Percentiles rank a stretch among this genome's conserved stretches.
Evolutionary conservation across 2,113 vertebrate species (phyloP).

Genomic region (Otocyon megalotis): DNA sequence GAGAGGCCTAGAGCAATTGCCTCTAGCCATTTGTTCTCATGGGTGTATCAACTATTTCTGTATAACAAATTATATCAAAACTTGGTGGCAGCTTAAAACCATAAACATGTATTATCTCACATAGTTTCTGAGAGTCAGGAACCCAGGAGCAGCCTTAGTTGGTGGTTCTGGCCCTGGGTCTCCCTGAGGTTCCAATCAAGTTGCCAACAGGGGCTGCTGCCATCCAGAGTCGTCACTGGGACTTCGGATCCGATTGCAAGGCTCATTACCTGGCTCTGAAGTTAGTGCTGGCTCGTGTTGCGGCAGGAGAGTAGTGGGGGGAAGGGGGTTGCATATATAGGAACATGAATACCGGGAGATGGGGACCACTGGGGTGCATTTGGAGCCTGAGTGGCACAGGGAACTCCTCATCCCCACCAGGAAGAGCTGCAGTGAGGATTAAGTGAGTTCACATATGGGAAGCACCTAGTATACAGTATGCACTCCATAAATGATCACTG

Average conservation of each 20-base stretch:
- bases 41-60: background rate
- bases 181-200: background rate
- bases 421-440: background rate
- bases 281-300: background rate
- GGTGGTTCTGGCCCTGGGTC: background rate
- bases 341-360: background rate
- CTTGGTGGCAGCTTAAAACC: background rate
- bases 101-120: background rate
- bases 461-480: background rate
- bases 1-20: background rate
- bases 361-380: background rate
- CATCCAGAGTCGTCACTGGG: background rate
- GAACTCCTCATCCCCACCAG: background rate
- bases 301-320: accelerated
- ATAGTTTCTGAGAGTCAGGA: background rate
- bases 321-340: too few species aligned
- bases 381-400: background rate
- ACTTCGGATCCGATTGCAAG: background rate
- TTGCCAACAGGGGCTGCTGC: background rate
- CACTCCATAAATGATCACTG: background rate
- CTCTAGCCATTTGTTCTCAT: background rate
- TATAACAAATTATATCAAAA: background rate
- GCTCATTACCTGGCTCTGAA: accelerated
- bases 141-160: background rate
- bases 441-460: background rate